Conservation (phyloP, 2,888 invertebrate genomes). For the Spilarctia lutea region DNA sequence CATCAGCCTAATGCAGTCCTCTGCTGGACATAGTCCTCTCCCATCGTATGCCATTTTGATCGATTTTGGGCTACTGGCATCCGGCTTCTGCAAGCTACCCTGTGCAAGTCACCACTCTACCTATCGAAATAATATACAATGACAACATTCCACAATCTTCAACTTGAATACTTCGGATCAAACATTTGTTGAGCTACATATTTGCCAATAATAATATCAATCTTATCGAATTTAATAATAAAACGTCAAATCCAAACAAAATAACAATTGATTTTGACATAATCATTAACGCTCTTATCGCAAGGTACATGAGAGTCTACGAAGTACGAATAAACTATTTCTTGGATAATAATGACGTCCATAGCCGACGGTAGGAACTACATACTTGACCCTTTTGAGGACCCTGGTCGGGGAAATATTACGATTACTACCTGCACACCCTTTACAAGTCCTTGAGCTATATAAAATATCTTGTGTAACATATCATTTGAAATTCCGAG, state of each 20-base stretch:
- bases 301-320: not conserved
- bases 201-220: not conserved
- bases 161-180: too few species aligned
- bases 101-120: too few species aligned
- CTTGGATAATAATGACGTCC: not conserved
- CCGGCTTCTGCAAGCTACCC: too few species aligned
- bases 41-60: too few species aligned
- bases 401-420: not conserved
- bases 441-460: not conserved
- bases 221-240: not conserved
- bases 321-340: not conserved
- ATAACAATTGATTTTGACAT: not conserved
- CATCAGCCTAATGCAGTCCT: too few species aligned
- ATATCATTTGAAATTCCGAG: not conserved
- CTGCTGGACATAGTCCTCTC: too few species aligned
- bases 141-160: too few species aligned
- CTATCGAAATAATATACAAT: too few species aligned
- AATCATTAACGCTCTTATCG: not conserved
- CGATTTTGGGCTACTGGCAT: too few species aligned
- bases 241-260: not conserved
- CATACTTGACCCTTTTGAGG: conserved; percentile 4
- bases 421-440: not conserved
- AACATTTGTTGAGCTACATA: too few species aligned
- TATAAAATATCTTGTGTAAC: not conserved
- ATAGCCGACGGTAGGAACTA: not conserved